These are phyloP conservation scores for Chloebia gouldiae DNA, from an alignment of 2,113 vertebrate genomes.

Conservation along the genomic window DNA sequence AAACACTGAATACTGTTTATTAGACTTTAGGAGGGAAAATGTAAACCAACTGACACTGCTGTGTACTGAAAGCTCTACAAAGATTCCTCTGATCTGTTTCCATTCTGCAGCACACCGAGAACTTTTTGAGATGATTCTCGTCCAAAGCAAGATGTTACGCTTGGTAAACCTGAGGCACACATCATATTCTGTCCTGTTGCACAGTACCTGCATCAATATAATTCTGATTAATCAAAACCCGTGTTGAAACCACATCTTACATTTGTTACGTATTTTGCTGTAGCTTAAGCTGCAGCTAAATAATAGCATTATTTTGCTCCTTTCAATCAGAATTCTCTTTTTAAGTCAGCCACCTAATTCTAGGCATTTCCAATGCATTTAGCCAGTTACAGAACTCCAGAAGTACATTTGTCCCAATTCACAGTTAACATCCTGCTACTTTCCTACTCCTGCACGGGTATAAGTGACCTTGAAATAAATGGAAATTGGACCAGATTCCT, in stretches of 20 bases:
- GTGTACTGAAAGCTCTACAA: background rate
- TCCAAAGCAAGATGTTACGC: background rate
- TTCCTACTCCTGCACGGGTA: background rate
- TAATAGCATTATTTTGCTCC: background rate
- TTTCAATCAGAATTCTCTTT: background rate
- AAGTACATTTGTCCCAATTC: background rate
- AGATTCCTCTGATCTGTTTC: background rate
- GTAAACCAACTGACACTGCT: background rate
- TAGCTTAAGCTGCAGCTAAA: background rate
- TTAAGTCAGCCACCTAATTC: background rate
- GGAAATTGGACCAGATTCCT: background rate
- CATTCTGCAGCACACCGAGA: background rate
- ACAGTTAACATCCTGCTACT: background rate
- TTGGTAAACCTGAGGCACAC: background rate
- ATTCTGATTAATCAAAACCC: background rate
- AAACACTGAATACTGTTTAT: background rate
- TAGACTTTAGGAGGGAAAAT: background rate
- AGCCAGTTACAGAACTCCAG: background rate
- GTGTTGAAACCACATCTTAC: background rate
- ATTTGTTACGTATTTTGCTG: background rate
- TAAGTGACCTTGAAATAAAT: background rate
- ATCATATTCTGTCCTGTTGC: background rate
- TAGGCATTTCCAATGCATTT: background rate
- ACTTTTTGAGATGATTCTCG: background rate
- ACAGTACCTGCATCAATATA: background rate